These are phyloP conservation scores for Anoura caudifer DNA, from an alignment of 2,113 vertebrate species.

Conservation along the genomic window DNA sequence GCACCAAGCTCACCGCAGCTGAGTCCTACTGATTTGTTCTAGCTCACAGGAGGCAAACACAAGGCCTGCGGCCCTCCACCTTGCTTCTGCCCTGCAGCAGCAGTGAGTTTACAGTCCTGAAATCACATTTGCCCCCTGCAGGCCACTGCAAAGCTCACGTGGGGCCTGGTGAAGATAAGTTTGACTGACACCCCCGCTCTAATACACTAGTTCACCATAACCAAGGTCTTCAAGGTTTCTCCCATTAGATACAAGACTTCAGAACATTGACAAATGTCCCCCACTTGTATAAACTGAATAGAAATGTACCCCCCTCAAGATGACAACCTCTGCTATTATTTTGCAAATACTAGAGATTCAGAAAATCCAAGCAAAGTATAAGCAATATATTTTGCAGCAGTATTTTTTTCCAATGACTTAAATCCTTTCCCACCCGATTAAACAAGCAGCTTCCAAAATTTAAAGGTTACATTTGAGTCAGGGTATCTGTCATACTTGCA, in stretches of 20 bases:
- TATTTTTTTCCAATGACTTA: slow-evolving; percentile 20
- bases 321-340: rapidly evolving
- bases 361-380: slow-evolving; percentile 19
- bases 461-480: neutral
- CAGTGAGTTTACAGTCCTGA: too few relatives aligned
- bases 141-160: too few relatives aligned
- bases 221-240: too few relatives aligned
- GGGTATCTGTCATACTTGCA: neutral
- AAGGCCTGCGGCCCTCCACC: too few relatives aligned
- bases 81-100: too few relatives aligned
- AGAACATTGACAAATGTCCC: rapidly evolving
- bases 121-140: too few relatives aligned
- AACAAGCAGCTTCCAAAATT: neutral
- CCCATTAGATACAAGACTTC: neutral
- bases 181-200: neutral
- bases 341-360: neutral
- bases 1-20: neutral
- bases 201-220: neutral
- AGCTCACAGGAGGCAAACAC: too few relatives aligned
- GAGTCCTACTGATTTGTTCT: neutral
- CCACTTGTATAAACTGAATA: neutral
- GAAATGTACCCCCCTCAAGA: rapidly evolving
- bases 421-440: neutral
- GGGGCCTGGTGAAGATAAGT: too few relatives aligned
- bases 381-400: slow-evolving; percentile 29